Base-by-base conservation (phyloP, 2,888 invertebrate genomes). In the Baronia brevicornis region DNA sequence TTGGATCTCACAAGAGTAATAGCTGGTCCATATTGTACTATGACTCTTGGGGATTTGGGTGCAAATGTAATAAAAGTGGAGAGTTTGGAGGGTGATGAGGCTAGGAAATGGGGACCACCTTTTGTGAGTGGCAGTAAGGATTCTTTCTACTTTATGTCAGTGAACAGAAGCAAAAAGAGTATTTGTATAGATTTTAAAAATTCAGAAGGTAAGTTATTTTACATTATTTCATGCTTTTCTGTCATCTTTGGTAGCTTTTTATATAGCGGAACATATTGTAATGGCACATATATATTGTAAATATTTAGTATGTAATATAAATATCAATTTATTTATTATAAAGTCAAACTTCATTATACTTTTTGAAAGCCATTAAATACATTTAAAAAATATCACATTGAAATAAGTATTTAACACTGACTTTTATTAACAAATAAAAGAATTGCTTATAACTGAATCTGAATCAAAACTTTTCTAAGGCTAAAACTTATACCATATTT, bases 101-200 rank as follows among this genome's bases (percentile, higher is more conserved):
- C 95, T 0, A 85, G 98, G 28, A 89, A 90, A 40, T 98, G 97
- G 97, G 96, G 96, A 0, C 98, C 98, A 0, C 98, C 98, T 0
- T 96, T 93, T 60, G 60, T 90, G 2, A 48, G 89, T 3, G 79
- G 87, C 11, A 82, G 84, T 23, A 86, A 86, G 1, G 91, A 93
- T 51, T 84, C 94, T 1, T 89, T 91, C 32, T 98, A 98, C 60
- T 98, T 94, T 63, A 65, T 93, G 10, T 86, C 92, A n/a, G 85
- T 94, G 3, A 98, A 98, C 75, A 89, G 98, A 38, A 98, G 97
- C 63, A 98, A 98, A 73, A 93, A 93, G 68, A 97, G 97, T 69
- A 80, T 97, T 14, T 94, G 94, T 54, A 80, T 98, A 28, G 90
- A 98, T 73, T 75, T 98, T 17, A 95, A 95, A 63, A 82, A 85